Percentiles rank a stretch among this genome's conserved stretches.
Conservation (phyloP, 1,140 invertebrate species). For the Panagrolaimus sp. region DNA sequence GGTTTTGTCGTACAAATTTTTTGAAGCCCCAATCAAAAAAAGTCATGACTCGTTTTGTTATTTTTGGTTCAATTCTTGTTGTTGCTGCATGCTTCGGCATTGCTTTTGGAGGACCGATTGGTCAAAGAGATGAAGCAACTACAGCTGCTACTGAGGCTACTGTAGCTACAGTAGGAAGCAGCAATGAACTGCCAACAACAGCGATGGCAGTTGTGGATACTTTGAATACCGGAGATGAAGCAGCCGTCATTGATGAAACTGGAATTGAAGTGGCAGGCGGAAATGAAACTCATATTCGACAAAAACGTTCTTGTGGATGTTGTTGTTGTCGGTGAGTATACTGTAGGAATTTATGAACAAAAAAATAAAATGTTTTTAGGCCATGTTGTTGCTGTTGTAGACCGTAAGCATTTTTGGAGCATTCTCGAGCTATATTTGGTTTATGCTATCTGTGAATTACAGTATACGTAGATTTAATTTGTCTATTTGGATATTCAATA, state of each 20-base stretch:
- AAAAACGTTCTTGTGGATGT: constrained; percentile 11
- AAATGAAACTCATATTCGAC: constrained; percentile 12
- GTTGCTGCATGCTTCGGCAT: neutral
- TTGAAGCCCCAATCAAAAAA: too few relatives aligned
- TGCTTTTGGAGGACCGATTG: neutral
- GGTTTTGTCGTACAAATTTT: too few relatives aligned
- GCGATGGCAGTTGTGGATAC: constrained; percentile 5
- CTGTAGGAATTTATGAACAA: too few relatives aligned
- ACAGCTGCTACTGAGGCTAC: neutral
- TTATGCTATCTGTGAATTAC: too few relatives aligned
- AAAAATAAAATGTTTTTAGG: neutral
- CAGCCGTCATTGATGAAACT: neutral
- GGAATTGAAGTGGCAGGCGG: constrained; percentile 3
- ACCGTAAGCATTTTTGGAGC: neutral
- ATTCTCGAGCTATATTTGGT: too few relatives aligned
- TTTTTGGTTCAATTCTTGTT: neutral
- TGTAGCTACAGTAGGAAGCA: neutral
- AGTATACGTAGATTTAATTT: too few relatives aligned
- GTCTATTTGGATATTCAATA: too few relatives aligned
- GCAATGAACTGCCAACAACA: neutral
- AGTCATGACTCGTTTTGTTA: constrained; percentile 4
- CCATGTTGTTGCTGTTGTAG: constrained; percentile 11
- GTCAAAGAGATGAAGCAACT: neutral
- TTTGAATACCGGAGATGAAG: neutral
- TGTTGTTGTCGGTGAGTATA: constrained; percentile 5